These are phyloP conservation scores for Sycophila sp. DNA, from an alignment of 1,140 invertebrate species.

Conservation along the genomic window DNA sequence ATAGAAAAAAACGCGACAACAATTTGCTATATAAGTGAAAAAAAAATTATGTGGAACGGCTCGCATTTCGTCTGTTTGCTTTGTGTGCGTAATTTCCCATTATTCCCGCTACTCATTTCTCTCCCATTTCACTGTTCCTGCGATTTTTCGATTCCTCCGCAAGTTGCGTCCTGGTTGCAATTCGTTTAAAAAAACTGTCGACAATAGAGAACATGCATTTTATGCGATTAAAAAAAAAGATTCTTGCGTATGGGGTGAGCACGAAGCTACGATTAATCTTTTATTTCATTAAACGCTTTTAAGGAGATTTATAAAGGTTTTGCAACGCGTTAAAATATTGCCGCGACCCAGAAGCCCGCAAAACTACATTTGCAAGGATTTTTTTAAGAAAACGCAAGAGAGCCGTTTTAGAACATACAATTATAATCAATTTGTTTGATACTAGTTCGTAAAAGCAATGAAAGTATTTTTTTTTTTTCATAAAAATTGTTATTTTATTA, in stretches of 20 bases:
- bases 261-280: conserved; percentile 33
- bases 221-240: conserved; percentile 63
- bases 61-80: conserved; percentile 21
- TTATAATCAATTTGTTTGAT: too few relatives aligned
- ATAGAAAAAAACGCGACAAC: conserved; percentile 35
- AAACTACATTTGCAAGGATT: conserved; percentile 18
- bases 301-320: not conserved
- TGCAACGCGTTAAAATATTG: conserved; percentile 12
- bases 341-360: conserved; percentile 19
- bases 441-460: too few relatives aligned
- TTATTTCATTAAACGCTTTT: conserved; percentile 30
- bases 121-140: conserved; percentile 26
- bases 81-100: conserved; percentile 18
- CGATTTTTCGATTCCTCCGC: conserved; percentile 31
- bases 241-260: conserved; percentile 70
- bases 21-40: conserved; percentile 43
- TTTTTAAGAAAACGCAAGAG: not conserved
- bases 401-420: too few relatives aligned
- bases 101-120: conserved; percentile 19
- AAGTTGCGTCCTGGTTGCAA: conserved; percentile 55
- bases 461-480: too few relatives aligned
- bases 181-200: conserved; percentile 63
- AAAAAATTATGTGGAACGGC: conserved; percentile 48
- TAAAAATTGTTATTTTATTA: too few relatives aligned
- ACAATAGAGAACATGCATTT: conserved; percentile 61